Base-by-base conservation (phyloP, 92 coral and sea anemone species). In the Epizoanthus scotinus region DNA sequence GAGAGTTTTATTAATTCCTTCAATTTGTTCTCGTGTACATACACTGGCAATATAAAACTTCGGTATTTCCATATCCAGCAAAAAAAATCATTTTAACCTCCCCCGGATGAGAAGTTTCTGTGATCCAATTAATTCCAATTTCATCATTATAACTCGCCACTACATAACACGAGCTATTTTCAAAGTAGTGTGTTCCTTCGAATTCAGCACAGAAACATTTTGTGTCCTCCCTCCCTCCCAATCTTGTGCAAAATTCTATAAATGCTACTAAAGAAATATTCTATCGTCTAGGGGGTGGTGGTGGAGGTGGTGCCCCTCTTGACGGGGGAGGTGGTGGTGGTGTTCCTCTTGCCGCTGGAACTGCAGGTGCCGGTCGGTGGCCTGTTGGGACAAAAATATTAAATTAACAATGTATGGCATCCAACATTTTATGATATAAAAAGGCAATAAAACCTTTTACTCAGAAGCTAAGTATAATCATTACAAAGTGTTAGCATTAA, bases 261-360 rank as follows among this genome's bases (percentile, higher is more conserved):
- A 73, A 17, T 49, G 21, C 67, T 58, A 59, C 47, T 75, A 31
- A 75, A 75, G 19, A 57, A 58, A 75, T 56, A 21, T 38, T 73
- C 67, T 75, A 75, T 75, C 81, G 63, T 27, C 81, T 59, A 75
- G 68, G 98, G 77, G 97, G 97, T 54, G 98, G 98, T 31, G 98
- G 99, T n/a, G 99, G 98, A n/a, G 98, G 98, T 4, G 99, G 98
- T 27, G 98, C 92, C 60, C 97, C 95, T 68, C 99, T 91, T 84
- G 91, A 84, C 3, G 91, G 87, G 73, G 99, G 97, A 6, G 99
- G 98, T 3, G 98, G 98, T 3, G 98, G 98, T 26, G 99, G 99
- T 6, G 88, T 91, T 50, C 90, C 90, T 80, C 91, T 84, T 18
- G 86, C 86, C 36, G 86, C 83, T 59, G 84, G 77, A 40, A 87